Evolutionary conservation across 2,888 invertebrate species (phyloP).

Genomic region (Xestia rhomboidea): DNA sequence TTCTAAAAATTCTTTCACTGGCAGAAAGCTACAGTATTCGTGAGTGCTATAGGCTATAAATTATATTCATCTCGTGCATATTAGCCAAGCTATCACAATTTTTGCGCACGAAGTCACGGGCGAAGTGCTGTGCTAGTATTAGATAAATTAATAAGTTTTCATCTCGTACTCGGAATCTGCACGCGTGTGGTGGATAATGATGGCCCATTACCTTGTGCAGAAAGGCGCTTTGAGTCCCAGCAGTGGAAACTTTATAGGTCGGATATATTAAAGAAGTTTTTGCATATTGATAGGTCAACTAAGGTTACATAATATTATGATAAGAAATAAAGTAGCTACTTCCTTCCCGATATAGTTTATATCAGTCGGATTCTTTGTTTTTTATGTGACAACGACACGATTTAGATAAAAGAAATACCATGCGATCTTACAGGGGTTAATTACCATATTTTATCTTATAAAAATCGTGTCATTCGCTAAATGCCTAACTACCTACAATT

Average conservation of each 20-base stretch:
- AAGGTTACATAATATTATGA: conserved; percentile 10
- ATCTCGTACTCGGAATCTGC: background rate
- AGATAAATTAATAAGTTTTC: background rate
- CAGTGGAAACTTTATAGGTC: background rate
- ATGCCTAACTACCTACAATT: background rate
- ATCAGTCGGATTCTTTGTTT: background rate
- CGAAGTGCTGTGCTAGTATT: too few species aligned
- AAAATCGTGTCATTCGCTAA: conserved; percentile 17
- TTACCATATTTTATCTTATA: conserved; percentile 18
- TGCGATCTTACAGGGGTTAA: conserved; percentile 12
- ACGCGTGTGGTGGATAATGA: background rate
- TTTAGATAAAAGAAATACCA: background rate
- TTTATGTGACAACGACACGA: background rate
- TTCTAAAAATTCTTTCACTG: too few species aligned
- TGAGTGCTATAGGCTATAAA: too few species aligned
- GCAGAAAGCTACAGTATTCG: too few species aligned
- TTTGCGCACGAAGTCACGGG: too few species aligned
- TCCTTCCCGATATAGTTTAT: conserved; percentile 14
- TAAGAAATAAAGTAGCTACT: background rate
- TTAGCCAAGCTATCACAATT: too few species aligned
- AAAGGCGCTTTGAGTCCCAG: background rate
- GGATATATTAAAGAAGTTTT: background rate
- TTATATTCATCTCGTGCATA: too few species aligned
- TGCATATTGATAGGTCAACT: background rate
- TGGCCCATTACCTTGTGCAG: too few species aligned